Conservation (phyloP, 1,140 invertebrate genomes). For the Macrocentrus cingulum region DNA sequence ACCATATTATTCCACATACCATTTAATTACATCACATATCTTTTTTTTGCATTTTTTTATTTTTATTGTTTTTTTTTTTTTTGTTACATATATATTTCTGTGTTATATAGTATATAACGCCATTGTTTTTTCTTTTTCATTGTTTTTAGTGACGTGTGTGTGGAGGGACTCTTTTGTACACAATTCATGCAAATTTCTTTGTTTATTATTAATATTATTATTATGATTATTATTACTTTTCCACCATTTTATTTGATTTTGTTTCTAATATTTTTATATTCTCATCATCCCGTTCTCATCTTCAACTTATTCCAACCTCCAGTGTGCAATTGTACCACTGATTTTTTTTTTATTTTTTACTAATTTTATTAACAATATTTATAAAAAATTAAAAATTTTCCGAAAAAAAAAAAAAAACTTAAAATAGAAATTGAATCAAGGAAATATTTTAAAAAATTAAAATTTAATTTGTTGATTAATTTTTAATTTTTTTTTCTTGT, state of each 20-base stretch:
- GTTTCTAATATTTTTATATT: conserved; percentile 40
- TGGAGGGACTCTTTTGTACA: conserved; percentile 61
- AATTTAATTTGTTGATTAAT: too few species aligned
- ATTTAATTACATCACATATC: conserved; percentile 60
- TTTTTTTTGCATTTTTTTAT: too few species aligned
- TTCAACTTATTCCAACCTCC: conserved; percentile 45
- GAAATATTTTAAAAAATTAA: too few species aligned
- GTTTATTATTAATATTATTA: conserved; percentile 50
- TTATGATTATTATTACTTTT: too few species aligned
- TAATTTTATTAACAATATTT: too few species aligned
- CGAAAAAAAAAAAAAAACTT: too few species aligned
- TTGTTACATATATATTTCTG: conserved; percentile 46
- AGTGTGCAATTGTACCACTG: conserved; percentile 38
- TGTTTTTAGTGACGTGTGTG: conserved; percentile 55
- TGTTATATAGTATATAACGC: conserved; percentile 20
- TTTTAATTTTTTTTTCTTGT: too few species aligned
- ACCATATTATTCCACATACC: conserved; percentile 57
- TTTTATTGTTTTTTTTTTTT: too few species aligned
- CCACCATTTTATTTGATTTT: conserved; percentile 35
- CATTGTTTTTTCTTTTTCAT: conserved; percentile 34
- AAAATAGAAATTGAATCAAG: too few species aligned
- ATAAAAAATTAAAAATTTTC: too few species aligned
- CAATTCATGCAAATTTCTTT: conserved; percentile 55
- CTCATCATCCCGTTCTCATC: conserved; percentile 34
- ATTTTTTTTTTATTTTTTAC: too few species aligned